phyloP scores from a whole-genome alignment of 1,140 invertebrate genomes.

The Ctenoplectra terminalis region DNA sequence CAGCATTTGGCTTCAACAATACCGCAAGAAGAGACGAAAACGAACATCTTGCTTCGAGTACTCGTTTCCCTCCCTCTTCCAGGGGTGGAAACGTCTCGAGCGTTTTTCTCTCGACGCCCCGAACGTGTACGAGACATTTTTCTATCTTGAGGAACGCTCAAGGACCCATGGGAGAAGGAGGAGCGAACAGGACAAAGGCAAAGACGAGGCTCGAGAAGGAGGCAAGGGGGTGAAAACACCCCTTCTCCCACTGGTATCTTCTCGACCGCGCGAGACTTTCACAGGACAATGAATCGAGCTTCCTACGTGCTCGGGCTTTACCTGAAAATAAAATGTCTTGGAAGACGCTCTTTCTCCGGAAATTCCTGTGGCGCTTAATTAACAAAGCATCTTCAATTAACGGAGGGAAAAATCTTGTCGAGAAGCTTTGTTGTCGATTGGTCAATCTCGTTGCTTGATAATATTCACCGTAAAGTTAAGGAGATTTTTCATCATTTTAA shows the following conservation, averaged over 20 bases:
- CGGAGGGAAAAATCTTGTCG: not conserved
- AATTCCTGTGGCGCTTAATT: constrained; percentile 46
- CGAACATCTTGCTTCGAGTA: not conserved
- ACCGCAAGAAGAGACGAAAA: not conserved
- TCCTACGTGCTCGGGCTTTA: constrained; percentile 22
- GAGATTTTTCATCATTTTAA: not conserved
- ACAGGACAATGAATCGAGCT: constrained; percentile 60
- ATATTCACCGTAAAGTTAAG: not conserved
- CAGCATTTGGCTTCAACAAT: not conserved
- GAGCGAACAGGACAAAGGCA: constrained; percentile 50
- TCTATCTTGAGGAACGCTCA: constrained; percentile 37
- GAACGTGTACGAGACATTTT: constrained; percentile 59
- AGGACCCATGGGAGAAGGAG: constrained; percentile 35
- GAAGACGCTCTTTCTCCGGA: constrained; percentile 12
- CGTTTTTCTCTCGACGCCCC: constrained; percentile 10
- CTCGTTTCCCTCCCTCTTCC: not conserved
- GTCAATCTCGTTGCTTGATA: constrained; percentile 24
- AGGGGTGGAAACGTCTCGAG: constrained; percentile 32
- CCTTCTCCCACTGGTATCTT: constrained; percentile 11
- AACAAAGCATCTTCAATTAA: constrained; percentile 37
- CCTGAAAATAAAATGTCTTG: constrained; percentile 57
- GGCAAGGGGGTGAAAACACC: constrained; percentile 3
- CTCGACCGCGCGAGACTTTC: constrained; percentile 44
- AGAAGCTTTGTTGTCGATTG: constrained; percentile 19
- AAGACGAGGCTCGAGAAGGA: constrained; percentile 9